Evolutionary conservation across 2,888 invertebrate species (phyloP).

Genomic region (Meta bourneti): DNA sequence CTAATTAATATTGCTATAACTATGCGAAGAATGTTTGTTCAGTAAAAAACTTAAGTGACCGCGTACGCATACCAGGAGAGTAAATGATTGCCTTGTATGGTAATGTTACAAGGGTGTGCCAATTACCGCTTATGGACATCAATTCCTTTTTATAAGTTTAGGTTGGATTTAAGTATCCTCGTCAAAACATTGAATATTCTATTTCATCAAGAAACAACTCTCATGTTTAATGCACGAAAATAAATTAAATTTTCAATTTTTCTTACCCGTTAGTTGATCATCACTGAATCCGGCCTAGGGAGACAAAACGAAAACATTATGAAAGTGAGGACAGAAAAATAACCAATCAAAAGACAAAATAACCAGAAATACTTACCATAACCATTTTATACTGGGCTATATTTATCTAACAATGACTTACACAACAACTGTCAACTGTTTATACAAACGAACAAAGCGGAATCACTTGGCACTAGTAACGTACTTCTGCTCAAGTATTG

Average conservation of each 20-base stretch:
- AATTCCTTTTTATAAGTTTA: neutral
- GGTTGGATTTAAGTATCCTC: too few relatives aligned
- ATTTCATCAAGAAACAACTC: too few relatives aligned
- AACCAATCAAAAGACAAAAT: neutral
- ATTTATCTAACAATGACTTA: neutral
- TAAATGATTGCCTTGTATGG: conserved; percentile 53
- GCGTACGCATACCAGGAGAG: neutral
- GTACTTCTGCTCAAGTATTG: too few relatives aligned
- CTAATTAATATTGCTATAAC: too few relatives aligned
- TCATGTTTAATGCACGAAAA: neutral
- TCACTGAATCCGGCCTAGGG: conserved; percentile 77
- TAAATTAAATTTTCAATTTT: conserved; percentile 7
- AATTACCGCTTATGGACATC: conserved; percentile 62
- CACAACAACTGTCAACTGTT: neutral
- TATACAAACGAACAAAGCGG: neutral
- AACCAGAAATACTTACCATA: conserved; percentile 25
- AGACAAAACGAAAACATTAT: conserved; percentile 13
- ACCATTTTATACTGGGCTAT: conserved; percentile 12
- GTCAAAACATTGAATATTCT: too few relatives aligned
- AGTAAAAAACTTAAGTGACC: too few relatives aligned
- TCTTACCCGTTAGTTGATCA: conserved; percentile 77
- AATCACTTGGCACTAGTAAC: neutral
- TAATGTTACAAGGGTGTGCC: conserved; percentile 62
- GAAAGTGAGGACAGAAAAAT: neutral
- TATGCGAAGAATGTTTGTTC: too few relatives aligned